Conservation (phyloP, 2,888 invertebrate genomes). For the Prosapia bicincta region DNA sequence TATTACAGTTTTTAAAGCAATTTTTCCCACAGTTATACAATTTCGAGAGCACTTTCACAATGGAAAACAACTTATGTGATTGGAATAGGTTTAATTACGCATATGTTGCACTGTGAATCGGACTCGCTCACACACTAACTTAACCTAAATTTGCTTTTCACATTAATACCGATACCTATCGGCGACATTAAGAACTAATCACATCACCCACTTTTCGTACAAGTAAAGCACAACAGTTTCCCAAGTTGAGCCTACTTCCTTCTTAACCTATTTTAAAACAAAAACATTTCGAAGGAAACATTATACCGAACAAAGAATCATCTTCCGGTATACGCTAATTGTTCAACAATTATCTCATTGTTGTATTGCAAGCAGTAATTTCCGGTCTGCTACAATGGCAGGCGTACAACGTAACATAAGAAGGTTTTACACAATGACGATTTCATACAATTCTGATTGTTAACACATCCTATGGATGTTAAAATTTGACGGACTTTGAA, state of each 20-base stretch:
- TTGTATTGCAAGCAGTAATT: neutral
- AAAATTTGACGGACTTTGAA: neutral
- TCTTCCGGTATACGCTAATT: slow-evolving; percentile 2
- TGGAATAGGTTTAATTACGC: neutral
- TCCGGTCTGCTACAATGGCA: neutral
- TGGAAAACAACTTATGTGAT: no score
- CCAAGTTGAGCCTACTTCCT: neutral
- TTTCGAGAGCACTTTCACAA: no score
- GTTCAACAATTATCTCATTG: slow-evolving; percentile 2
- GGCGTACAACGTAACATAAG: neutral
- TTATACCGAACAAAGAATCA: neutral
- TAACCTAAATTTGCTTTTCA: neutral
- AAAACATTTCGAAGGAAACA: neutral
- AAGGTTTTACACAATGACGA: neutral
- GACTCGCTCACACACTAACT: neutral
- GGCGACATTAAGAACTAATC: no score
- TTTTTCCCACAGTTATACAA: no score
- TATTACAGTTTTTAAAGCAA: no score
- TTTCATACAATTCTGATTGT: neutral
- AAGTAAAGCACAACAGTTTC: no score
- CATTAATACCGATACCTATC: neutral
- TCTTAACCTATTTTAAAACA: slow-evolving; percentile 2
- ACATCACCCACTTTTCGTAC: no score
- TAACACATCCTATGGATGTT: neutral
- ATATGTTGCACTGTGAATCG: neutral